These are phyloP conservation scores for Malacosoma neustria DNA, from an alignment of 2,888 invertebrate species.

Conservation along the genomic window DNA sequence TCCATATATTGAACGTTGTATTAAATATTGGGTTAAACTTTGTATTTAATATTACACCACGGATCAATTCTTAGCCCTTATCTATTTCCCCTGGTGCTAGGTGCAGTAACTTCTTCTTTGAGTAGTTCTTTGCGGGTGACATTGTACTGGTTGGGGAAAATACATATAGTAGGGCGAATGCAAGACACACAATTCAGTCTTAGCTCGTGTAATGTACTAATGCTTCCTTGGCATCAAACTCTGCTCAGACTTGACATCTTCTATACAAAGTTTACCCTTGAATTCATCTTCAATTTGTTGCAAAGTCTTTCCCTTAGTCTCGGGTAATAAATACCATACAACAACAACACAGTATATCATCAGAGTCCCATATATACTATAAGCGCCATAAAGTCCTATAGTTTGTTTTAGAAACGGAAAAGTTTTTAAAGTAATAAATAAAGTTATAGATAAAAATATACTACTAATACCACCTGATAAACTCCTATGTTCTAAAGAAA, in stretches of 20 bases:
- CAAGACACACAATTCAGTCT: no score
- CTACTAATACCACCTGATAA: slow-evolving; percentile 63
- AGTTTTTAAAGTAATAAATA: slow-evolving; percentile 42
- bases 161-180: no score
- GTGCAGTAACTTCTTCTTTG: no score
- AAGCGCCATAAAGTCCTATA: slow-evolving; percentile 38
- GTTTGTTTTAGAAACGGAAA: slow-evolving; percentile 32
- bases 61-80: no score
- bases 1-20: no score
- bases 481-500: slow-evolving; percentile 74
- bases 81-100: no score
- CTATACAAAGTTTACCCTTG: slow-evolving; percentile 26
- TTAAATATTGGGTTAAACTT: no score
- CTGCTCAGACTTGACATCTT: slow-evolving; percentile 6
- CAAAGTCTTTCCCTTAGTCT: slow-evolving; percentile 47
- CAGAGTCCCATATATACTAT: slow-evolving; percentile 34
- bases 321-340: slow-evolving; percentile 39
- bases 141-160: no score
- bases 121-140: no score
- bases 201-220: no score
- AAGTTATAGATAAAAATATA: slow-evolving; percentile 34
- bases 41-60: no score
- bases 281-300: slow-evolving; percentile 53
- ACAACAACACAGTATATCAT: slow-evolving; percentile 36
- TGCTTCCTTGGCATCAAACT: neutral